A percentile compares a stretch with the other conserved stretches of the same genome.
These are phyloP conservation scores for Sclerurus mexicanus DNA, from an alignment of 2,113 vertebrate species.

Conservation along the genomic window DNA sequence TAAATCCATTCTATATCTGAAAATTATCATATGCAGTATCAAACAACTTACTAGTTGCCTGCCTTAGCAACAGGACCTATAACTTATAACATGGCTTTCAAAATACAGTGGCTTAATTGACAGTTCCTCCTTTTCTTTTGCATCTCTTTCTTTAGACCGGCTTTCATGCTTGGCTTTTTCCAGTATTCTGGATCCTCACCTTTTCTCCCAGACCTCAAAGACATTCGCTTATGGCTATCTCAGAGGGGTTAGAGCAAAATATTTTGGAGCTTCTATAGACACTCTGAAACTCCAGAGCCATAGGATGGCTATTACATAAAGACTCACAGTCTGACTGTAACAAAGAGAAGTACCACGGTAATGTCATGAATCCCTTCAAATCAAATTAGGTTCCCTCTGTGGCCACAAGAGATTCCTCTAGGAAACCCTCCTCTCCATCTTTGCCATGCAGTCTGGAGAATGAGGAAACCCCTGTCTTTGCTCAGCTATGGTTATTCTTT, in stretches of 20 bases:
- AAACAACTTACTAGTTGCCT: background rate
- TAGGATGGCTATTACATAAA: background rate
- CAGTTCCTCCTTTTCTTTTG: background rate
- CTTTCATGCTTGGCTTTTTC: background rate
- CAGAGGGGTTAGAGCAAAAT: background rate
- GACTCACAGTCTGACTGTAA: background rate
- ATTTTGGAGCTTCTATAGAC: background rate
- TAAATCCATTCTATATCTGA: background rate
- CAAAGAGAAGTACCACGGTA: background rate
- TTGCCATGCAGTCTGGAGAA: background rate
- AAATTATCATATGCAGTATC: background rate
- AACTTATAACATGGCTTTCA: background rate
- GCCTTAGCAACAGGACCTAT: background rate
- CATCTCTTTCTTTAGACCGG: background rate
- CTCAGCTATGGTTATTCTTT: background rate
- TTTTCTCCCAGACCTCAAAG: background rate
- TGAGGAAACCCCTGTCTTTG: background rate
- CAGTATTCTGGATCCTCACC: background rate
- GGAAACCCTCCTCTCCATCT: background rate
- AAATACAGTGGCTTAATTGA: background rate
- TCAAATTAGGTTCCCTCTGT: background rate
- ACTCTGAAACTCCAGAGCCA: background rate
- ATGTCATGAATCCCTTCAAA: background rate
- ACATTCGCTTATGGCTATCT: background rate
- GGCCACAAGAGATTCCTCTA: background rate